Base-by-base conservation (phyloP, 2,888 invertebrate genomes). In the Apamea monoglypha region DNA sequence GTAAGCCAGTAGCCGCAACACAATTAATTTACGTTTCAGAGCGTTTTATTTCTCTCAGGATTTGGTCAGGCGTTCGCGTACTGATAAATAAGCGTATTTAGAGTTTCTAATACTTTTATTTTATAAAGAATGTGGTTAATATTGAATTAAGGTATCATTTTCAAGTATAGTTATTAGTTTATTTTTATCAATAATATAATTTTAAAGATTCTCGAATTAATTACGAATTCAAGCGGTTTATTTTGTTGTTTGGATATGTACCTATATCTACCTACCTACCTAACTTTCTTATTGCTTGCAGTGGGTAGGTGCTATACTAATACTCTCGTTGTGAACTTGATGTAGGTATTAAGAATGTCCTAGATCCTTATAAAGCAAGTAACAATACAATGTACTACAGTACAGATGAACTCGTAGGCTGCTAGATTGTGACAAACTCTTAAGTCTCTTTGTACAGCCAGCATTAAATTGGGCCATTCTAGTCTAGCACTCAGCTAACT, bases 51-150 rank as follows among this genome's bases (percentile, higher is more conserved):
- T 25, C 74, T 67, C 32, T 1, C 21, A 50, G 14, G 14, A 25
- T 75, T 70, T 25, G 0, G 16, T 63, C 40, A 85, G 85, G 81
- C 72, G 66, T 18, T 69, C 8, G 67, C 18, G 18, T 73, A 59
- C 16, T 16, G 0, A 1, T 14, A 14, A 47, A 47, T 14, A 40
- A 44, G 10, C 47, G n/a, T 47, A 14, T 14, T 47, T 14, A 0
- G 12, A 47, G 44, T 44, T 44, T 10, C 12, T 12, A 36, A 2
- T 36, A 36, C 36, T 16, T 40, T 25, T 66, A 16, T 66, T 40
- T 66, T 16, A 25, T 25, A 21, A 21, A 25, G 14, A 40, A 25
- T n/a, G 16, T 16, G 7, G 5, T 44, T 40, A 32, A 0, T 61
- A 32, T 18, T 68, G 44, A 64, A 64, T n/a, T 10, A 10, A 3